phyloP scores from a whole-genome alignment of 2,113 vertebrate species.

The Paracanthobrama guichenoti region DNA sequence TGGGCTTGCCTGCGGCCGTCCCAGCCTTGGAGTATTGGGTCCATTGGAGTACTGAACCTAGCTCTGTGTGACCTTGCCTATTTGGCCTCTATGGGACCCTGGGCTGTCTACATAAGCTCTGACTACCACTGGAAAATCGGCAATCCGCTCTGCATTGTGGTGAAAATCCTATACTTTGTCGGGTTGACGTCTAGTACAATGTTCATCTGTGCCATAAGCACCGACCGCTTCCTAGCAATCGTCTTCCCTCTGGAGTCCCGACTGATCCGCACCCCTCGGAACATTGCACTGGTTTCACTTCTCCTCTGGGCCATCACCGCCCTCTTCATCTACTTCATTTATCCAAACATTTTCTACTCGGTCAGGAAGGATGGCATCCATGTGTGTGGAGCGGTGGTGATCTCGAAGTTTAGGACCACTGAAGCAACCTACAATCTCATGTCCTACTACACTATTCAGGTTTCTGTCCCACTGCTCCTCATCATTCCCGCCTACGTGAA shows the following conservation, averaged over 20 bases:
- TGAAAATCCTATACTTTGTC: conserved; percentile 49
- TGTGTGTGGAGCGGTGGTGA: conserved; percentile 50
- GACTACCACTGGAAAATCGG: conserved; percentile 55
- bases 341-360: conserved; percentile 53
- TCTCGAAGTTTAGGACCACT: conserved; percentile 8
- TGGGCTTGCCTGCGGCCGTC: conserved; percentile 49
- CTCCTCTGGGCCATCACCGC: conserved; percentile 52
- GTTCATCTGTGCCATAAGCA: conserved; percentile 57
- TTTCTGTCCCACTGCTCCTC: conserved; percentile 53
- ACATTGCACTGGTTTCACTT: conserved; percentile 50
- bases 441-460: conserved; percentile 58
- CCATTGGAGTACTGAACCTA: conserved; percentile 57
- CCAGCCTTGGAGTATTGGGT: conserved; percentile 55
- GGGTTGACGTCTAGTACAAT: conserved; percentile 58
- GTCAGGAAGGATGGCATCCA: conserved; percentile 25
- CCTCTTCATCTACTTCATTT: conserved; percentile 56
- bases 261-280: conserved; percentile 50
- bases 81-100: conserved; percentile 50
- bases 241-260: conserved; percentile 53
- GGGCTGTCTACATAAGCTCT: conserved; percentile 39
- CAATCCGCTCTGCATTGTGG: conserved; percentile 26
- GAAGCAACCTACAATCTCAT: conserved; percentile 52
- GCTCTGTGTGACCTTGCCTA: conserved; percentile 58
- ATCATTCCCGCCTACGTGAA: conserved; percentile 56
- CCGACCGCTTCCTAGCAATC: conserved; percentile 56